Evolutionary conservation across 2,113 vertebrate genomes (phyloP).

Genomic region (Thalassoma bifasciatum): DNA sequence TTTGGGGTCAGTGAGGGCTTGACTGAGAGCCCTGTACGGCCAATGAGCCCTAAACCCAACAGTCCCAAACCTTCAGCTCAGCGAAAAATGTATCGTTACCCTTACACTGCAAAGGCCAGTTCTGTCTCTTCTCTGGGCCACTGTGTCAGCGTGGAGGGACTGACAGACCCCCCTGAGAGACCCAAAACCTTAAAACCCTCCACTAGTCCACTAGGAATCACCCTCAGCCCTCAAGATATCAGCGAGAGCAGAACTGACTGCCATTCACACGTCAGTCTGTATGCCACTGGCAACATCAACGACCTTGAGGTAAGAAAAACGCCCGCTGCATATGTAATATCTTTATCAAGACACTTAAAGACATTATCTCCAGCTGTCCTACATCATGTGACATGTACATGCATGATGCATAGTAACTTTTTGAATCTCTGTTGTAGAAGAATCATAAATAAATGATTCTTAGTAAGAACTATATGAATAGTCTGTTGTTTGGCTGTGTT

Average conservation of each 20-base stretch:
- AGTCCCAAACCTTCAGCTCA: conserved; percentile 79
- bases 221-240: conserved; percentile 77
- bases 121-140: conserved; percentile 83
- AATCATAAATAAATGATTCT: too few species aligned
- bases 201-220: conserved; percentile 79
- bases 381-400: too few species aligned
- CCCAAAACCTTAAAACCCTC: conserved; percentile 83
- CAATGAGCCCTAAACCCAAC: conserved; percentile 89
- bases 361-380: too few species aligned
- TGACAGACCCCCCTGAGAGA: conserved; percentile 76
- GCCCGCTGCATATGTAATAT: not conserved
- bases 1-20: conserved; percentile 59
- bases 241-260: conserved; percentile 76
- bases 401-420: too few species aligned
- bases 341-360: too few species aligned
- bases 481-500: not conserved
- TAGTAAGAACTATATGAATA: not conserved
- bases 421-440: too few species aligned
- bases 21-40: conserved; percentile 81
- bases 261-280: conserved; percentile 79
- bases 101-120: conserved; percentile 63
- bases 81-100: conserved; percentile 70
- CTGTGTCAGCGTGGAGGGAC: conserved; percentile 71
- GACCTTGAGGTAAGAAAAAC: conserved; percentile 86
- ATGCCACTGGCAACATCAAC: conserved; percentile 73